phyloP scores from a whole-genome alignment of 2,888 invertebrate species.

The Dorcus parallelipipedus region DNA sequence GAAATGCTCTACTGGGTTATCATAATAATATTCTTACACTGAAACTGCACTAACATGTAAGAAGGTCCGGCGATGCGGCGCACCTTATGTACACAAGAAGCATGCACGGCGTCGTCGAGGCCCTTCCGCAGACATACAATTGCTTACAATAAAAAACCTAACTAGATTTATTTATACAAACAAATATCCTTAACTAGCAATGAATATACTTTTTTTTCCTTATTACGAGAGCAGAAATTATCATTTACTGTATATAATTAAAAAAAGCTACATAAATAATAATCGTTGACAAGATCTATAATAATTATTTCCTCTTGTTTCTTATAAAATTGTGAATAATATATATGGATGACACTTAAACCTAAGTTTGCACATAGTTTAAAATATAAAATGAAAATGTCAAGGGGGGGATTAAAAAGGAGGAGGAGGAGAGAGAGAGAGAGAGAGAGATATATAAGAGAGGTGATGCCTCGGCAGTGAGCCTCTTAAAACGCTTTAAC shows the following conservation, averaged over 20 bases:
- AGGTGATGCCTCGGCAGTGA: conserved; percentile 36
- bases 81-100: conserved; percentile 7
- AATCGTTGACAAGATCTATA: conserved; percentile 30
- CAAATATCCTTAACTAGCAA: conserved; percentile 48
- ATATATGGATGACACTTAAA: conserved; percentile 42
- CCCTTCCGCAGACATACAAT: conserved; percentile 42
- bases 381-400: conserved; percentile 36
- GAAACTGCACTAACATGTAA: conserved; percentile 48
- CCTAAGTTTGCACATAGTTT: conserved; percentile 48
- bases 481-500: conserved; percentile 26
- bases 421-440: conserved; percentile 15
- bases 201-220: conserved; percentile 39
- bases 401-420: conserved; percentile 19
- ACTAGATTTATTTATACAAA: conserved; percentile 51
- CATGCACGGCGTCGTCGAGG: conserved; percentile 25
- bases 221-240: conserved; percentile 19
- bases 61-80: conserved; percentile 24
- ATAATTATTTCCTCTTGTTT: conserved; percentile 22
- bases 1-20: conserved; percentile 45
- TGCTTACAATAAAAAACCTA: conserved; percentile 49
- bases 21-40: conserved; percentile 37
- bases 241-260: conserved; percentile 27
- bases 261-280: conserved; percentile 41
- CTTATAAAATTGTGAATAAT: conserved; percentile 33
- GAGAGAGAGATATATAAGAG: conserved; percentile 3